These are phyloP conservation scores for Cryptoblepharus egeriae DNA, from an alignment of 2,797 vertebrate genomes.

Conservation along the genomic window DNA sequence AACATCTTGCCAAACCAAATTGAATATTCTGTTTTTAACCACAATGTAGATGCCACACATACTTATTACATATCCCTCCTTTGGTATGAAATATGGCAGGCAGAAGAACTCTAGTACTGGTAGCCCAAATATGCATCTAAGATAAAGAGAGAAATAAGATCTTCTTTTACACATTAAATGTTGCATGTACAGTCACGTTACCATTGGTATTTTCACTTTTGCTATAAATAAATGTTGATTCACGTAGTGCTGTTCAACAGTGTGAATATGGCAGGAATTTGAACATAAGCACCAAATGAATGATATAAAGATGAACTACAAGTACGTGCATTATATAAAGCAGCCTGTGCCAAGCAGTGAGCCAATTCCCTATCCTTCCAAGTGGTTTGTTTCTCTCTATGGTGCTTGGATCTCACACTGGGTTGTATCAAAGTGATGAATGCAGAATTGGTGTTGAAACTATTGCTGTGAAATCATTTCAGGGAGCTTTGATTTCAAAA, in stretches of 20 bases:
- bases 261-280: neutral
- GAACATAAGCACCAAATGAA: neutral
- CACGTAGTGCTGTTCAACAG: too few relatives aligned
- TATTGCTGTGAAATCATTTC: neutral
- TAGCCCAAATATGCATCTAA: constrained; percentile 3
- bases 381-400: neutral
- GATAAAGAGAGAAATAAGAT: too few relatives aligned
- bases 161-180: neutral
- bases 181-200: too few relatives aligned
- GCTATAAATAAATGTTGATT: neutral
- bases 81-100: constrained; percentile 17
- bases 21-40: neutral
- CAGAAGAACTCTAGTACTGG: constrained; percentile 25
- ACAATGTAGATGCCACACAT: neutral
- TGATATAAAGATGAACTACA: neutral
- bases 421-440: neutral
- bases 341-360: neutral
- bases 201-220: neutral
- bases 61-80: neutral
- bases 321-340: neutral
- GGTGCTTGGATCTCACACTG: neutral
- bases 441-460: neutral
- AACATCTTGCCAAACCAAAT: neutral
- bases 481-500: neutral
- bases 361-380: neutral